Percentiles rank a stretch among this genome's conserved stretches.
Evolutionary conservation across 1,140 invertebrate genomes (phyloP).

Genomic region (Calliphora vicina): DNA sequence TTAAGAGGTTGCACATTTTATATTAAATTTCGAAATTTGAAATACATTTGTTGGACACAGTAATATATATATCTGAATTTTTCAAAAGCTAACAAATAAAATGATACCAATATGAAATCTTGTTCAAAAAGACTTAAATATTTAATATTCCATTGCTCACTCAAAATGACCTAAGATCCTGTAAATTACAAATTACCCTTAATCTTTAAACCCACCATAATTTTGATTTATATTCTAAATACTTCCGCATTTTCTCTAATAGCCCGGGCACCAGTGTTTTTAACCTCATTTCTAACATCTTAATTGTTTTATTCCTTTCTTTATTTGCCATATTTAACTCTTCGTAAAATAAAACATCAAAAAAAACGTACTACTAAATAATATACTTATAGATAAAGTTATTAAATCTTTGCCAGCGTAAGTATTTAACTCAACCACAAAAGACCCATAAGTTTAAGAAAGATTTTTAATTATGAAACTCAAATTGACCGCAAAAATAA

Average conservation of each 20-base stretch:
- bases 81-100: no score
- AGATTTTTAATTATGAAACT: conserved; percentile 35
- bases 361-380: background rate
- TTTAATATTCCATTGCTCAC: no score
- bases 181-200: no score
- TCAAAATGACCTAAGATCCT: no score
- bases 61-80: no score
- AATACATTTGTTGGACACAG: no score
- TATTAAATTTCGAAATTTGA: no score
- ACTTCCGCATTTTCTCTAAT: background rate
- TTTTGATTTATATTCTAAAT: background rate
- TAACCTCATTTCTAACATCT: background rate
- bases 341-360: background rate
- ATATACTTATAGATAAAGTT: conserved; percentile 26
- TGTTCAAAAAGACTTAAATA: no score
- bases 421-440: conserved; percentile 24
- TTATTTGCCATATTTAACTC: conserved; percentile 1
- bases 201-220: no score
- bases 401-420: conserved; percentile 12
- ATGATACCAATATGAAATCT: no score
- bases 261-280: background rate
- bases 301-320: background rate
- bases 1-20: no score
- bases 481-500: conserved; percentile 30
- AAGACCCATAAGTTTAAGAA: conserved; percentile 23